A percentile compares a stretch with the other conserved stretches of the same genome.
Conservation (phyloP, 2,888 invertebrate genomes). For the Agrotis segetum region DNA sequence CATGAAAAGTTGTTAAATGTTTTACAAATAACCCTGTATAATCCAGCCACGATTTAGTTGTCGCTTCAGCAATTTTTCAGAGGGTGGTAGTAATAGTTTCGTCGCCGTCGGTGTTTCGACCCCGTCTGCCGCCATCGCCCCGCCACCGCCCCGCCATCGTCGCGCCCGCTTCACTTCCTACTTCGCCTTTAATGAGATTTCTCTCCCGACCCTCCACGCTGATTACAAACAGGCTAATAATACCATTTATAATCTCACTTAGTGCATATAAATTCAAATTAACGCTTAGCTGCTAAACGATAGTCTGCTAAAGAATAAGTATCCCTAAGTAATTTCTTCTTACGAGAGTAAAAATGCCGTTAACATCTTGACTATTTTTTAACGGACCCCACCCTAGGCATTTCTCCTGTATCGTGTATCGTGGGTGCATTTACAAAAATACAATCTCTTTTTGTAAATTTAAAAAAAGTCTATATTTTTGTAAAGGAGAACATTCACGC, state of each 20-base stretch:
- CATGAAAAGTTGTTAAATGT: too few relatives aligned
- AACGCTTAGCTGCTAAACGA: conserved; percentile 20
- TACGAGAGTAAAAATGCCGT: not conserved
- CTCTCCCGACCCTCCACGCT: conserved; percentile 62
- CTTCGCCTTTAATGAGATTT: conserved; percentile 70
- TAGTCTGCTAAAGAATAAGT: not conserved
- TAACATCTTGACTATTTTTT: not conserved
- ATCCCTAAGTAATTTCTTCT: not conserved
- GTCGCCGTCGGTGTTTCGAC: conserved; percentile 8
- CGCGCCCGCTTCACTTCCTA: conserved; percentile 56
- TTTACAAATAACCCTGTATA: not conserved
- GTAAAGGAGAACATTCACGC: too few relatives aligned
- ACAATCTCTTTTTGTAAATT: too few relatives aligned
- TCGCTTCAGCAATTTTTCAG: conserved; percentile 36
- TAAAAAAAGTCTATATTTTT: too few relatives aligned
- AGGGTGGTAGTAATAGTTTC: conserved; percentile 26
- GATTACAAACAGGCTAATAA: conserved; percentile 68
- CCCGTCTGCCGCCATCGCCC: conserved; percentile 19
- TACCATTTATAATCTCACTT: conserved; percentile 56
- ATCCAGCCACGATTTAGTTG: not conserved
- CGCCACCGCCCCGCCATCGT: conserved; percentile 15
- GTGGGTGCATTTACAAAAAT: too few relatives aligned
- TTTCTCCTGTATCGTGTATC: too few relatives aligned
- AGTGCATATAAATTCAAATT: conserved; percentile 46
- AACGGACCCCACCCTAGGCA: too few relatives aligned